Conservation (phyloP, 1,140 invertebrate species). For the Drosophila ogumai region DNA sequence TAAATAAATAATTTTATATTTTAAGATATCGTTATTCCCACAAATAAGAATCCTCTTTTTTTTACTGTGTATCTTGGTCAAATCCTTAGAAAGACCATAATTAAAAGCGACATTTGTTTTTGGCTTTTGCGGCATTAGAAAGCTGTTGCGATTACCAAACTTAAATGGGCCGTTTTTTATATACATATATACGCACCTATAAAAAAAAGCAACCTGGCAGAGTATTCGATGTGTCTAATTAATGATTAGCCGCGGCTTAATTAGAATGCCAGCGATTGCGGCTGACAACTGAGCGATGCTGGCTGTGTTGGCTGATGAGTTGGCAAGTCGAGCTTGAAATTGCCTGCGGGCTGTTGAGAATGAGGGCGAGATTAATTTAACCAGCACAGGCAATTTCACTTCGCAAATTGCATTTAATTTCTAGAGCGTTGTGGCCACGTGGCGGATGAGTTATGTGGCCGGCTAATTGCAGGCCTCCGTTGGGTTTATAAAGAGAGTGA, state of each 20-base stretch:
- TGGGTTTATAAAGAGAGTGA: conserved; percentile 22
- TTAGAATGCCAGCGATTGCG: conserved; percentile 65
- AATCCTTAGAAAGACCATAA: conserved; percentile 63
- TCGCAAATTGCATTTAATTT: conserved; percentile 58
- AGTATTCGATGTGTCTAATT: conserved; percentile 69
- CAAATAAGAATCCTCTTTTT: neutral
- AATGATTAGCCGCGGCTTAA: conserved; percentile 75
- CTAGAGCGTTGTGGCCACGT: conserved; percentile 29
- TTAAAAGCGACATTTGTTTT: conserved; percentile 76
- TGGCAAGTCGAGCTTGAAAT: conserved; percentile 71
- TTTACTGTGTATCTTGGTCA: conserved; percentile 8
- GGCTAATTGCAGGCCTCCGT: conserved; percentile 36
- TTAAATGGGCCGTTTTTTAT: conserved; percentile 60
- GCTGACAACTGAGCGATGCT: conserved; percentile 35
- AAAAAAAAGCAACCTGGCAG: conserved; percentile 12
- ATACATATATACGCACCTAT: conserved; percentile 25
- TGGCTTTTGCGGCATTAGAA: conserved; percentile 71
- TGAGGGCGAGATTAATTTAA: conserved; percentile 49
- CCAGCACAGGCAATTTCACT: conserved; percentile 48
- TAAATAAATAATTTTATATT: neutral
- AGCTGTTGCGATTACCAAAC: conserved; percentile 76
- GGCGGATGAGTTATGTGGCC: conserved; percentile 51
- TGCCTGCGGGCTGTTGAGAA: conserved; percentile 32
- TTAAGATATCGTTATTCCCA: neutral
- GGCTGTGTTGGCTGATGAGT: conserved; percentile 28